Conservation (phyloP, 2,797 vertebrate genomes). For the Danio tinwini region DNA sequence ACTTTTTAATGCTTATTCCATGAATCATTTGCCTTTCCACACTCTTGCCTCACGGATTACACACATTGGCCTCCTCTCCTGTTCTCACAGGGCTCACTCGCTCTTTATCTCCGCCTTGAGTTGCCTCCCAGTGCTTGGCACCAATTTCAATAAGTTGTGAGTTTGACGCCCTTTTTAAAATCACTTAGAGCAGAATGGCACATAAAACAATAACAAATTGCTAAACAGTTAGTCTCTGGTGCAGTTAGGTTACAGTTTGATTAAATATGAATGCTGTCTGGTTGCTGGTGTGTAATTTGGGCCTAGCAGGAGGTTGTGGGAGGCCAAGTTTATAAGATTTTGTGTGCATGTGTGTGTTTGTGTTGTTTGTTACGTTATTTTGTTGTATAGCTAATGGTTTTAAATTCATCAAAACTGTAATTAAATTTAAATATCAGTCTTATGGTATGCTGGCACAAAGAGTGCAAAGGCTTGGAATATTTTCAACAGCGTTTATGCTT, state of each 20-base stretch:
- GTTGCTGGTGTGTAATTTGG: conserved; percentile 58
- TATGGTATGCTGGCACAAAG: no score
- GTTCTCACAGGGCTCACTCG: neutral
- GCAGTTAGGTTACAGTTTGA: conserved; percentile 67
- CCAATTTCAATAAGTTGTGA: conserved; percentile 49
- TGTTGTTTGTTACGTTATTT: conserved; percentile 47
- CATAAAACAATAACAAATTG: conserved; percentile 59
- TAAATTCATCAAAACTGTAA: no score
- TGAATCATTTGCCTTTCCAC: conserved; percentile 56
- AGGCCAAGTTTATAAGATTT: conserved; percentile 59
- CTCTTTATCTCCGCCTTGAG: conserved; percentile 33
- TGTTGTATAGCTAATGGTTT: no score
- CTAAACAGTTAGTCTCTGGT: conserved; percentile 48
- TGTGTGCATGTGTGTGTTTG: conserved; percentile 56
- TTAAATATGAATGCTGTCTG: neutral
- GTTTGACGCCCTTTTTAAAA: conserved; percentile 57
- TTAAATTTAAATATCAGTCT: no score
- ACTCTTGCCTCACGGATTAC: conserved; percentile 2
- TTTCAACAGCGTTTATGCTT: no score
- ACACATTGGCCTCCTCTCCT: conserved; percentile 6
- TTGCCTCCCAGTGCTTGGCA: conserved; percentile 34
- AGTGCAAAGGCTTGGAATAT: no score
- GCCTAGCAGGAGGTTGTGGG: conserved; percentile 51
- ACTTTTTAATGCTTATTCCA: conserved; percentile 57
- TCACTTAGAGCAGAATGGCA: conserved; percentile 53